A percentile compares a stretch with the other conserved stretches of the same genome.
Conservation (phyloP, 1,140 invertebrate genomes). For the Drosophila navojoa region DNA sequence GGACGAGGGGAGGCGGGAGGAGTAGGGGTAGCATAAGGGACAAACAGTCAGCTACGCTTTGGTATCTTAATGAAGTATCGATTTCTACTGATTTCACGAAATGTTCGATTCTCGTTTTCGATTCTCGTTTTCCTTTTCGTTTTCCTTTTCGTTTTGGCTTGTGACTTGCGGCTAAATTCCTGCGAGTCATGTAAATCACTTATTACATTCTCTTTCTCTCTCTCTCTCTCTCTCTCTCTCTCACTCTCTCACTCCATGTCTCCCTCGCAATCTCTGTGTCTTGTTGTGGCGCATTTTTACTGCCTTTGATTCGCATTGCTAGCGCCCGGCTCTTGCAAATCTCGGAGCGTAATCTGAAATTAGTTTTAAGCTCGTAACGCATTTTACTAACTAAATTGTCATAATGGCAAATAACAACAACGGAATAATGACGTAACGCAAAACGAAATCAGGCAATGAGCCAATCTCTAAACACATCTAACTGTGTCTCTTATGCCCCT, state of each 20-base stretch:
- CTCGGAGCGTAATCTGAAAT: slow-evolving; percentile 78
- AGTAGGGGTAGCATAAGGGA: slow-evolving; percentile 1
- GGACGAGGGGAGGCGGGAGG: neutral
- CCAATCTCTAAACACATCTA: slow-evolving; percentile 58
- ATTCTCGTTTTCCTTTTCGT: neutral
- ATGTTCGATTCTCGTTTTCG: slow-evolving; percentile 44
- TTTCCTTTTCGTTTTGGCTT: slow-evolving; percentile 8
- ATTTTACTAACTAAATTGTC: slow-evolving; percentile 81
- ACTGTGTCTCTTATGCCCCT: slow-evolving; percentile 30
- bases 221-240: slow-evolving; percentile 27
- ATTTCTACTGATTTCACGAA: slow-evolving; percentile 71
- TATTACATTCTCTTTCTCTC: slow-evolving; percentile 62
- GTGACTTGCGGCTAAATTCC: slow-evolving; percentile 71
- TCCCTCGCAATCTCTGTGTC: neutral
- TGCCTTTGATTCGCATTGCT: slow-evolving; percentile 40
- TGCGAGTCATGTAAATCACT: slow-evolving; percentile 82
- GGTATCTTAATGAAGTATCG: slow-evolving; percentile 81
- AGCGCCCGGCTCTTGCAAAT: slow-evolving; percentile 35
- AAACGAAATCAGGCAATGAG: slow-evolving; percentile 61
- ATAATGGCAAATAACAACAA: slow-evolving; percentile 82
- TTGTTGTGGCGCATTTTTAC: slow-evolving; percentile 59
- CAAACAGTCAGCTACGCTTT: slow-evolving; percentile 32
- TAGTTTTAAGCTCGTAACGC: slow-evolving; percentile 80
- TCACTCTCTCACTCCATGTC: neutral
- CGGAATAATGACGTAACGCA: slow-evolving; percentile 69